Conservation (phyloP, 2,113 vertebrate genomes). For the Picathartes gymnocephalus region DNA sequence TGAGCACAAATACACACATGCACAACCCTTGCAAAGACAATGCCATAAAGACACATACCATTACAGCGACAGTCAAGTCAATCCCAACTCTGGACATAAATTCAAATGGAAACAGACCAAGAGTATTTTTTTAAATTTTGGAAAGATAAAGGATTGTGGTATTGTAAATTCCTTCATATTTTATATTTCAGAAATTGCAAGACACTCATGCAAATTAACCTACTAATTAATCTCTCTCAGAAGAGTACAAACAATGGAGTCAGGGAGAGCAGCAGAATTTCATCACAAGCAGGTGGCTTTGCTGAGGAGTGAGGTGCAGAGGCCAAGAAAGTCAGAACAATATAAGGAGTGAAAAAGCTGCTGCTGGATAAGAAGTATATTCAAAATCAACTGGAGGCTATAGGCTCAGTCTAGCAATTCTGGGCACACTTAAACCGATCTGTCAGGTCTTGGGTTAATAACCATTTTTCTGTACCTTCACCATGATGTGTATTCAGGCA, state of each 20-base stretch:
- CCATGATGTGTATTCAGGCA: not conserved
- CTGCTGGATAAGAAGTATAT: not conserved
- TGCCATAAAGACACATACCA: not conserved
- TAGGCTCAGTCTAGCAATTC: not conserved
- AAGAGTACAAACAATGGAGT: not conserved
- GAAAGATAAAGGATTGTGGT: not conserved
- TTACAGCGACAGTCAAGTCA: not conserved
- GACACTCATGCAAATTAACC: conserved; percentile 1
- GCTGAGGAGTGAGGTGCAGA: not conserved
- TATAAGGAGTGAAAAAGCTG: not conserved
- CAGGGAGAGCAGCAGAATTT: not conserved
- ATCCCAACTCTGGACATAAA: not conserved
- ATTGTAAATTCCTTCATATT: not conserved
- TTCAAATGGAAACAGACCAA: not conserved
- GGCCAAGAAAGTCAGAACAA: not conserved
- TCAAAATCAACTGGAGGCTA: not conserved
- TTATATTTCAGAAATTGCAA: not conserved
- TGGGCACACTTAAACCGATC: not conserved
- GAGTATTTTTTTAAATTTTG: not conserved
- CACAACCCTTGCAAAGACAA: not conserved
- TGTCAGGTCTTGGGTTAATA: not conserved
- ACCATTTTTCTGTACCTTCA: not conserved
- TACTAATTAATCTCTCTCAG: conserved; percentile 11
- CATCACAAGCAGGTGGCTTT: not conserved
- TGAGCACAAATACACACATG: not conserved